A percentile compares a stretch with the other conserved stretches of the same genome.
Conservation (phyloP, 2,797 vertebrate genomes). For the Tamandua tetradactyla region DNA sequence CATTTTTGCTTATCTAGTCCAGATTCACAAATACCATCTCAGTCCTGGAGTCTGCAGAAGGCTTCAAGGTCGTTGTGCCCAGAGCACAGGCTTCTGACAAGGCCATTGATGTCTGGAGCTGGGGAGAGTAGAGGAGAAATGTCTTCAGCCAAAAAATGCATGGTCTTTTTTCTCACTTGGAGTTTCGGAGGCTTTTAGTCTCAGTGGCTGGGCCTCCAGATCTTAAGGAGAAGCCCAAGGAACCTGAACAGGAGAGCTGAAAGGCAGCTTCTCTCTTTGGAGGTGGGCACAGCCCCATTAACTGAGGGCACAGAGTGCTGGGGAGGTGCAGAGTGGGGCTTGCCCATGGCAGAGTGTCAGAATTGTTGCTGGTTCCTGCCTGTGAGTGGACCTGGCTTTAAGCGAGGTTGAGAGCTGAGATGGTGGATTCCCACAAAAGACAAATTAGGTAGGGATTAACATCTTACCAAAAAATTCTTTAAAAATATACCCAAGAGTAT, state of each 20-base stretch:
- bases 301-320: background rate
- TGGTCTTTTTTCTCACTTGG: background rate
- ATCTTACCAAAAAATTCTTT: background rate
- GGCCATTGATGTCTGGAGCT: background rate
- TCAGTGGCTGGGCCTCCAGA: background rate
- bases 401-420: background rate
- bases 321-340: rapidly evolving
- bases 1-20: background rate
- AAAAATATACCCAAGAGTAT: rapidly evolving
- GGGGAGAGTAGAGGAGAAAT: background rate
- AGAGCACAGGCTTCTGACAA: background rate
- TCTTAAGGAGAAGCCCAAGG: background rate
- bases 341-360: rapidly evolving
- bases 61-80: background rate
- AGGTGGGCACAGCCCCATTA: rapidly evolving
- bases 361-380: background rate
- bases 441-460: background rate
- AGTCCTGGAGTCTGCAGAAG: background rate
- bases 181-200: background rate
- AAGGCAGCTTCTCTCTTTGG: background rate
- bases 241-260: background rate
- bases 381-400: background rate
- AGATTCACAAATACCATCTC: background rate
- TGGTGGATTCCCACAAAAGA: background rate
- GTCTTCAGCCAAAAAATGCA: background rate